Conservation (phyloP, 2,113 vertebrate genomes). For the Peromyscus polionotus region DNA sequence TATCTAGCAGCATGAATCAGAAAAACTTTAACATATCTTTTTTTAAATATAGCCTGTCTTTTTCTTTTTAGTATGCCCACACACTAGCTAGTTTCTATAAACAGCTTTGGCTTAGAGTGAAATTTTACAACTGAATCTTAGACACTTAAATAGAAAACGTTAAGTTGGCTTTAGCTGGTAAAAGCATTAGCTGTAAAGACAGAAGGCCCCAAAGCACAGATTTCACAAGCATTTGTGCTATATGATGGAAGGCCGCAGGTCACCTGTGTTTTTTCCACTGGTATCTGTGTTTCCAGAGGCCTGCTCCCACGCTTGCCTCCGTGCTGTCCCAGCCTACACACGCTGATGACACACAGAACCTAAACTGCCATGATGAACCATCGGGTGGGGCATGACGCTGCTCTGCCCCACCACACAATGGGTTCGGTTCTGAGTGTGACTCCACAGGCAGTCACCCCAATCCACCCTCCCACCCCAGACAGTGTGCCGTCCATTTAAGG, state of each 20-base stretch:
- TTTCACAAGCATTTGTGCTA: conserved; percentile 63
- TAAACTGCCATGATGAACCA: conserved; percentile 83
- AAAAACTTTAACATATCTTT: conserved; percentile 7
- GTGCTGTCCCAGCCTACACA: conserved; percentile 86
- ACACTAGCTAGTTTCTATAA: conserved; percentile 58
- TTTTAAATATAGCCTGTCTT: conserved; percentile 21
- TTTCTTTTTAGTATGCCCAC: conserved; percentile 59
- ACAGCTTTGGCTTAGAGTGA: conserved; percentile 66
- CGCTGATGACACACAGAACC: conserved; percentile 84
- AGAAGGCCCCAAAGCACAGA: conserved; percentile 66
- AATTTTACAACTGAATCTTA: conserved; percentile 68
- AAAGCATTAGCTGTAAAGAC: conserved; percentile 68
- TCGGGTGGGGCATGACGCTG: conserved; percentile 72
- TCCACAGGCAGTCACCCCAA: conserved; percentile 81
- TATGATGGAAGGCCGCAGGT: conserved; percentile 57
- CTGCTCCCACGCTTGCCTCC: conserved; percentile 71
- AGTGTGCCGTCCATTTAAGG: conserved; percentile 40
- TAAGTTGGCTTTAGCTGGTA: conserved; percentile 65
- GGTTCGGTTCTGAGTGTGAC: conserved; percentile 47
- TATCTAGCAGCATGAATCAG: conserved; percentile 54
- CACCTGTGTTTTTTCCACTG: conserved; percentile 64
- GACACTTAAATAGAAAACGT: conserved; percentile 71
- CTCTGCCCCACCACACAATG: conserved; percentile 70
- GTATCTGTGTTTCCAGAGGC: conserved; percentile 53
- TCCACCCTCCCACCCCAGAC: conserved; percentile 82